Conservation (phyloP, 1,140 invertebrate species). For the Periplaneta americana region DNA sequence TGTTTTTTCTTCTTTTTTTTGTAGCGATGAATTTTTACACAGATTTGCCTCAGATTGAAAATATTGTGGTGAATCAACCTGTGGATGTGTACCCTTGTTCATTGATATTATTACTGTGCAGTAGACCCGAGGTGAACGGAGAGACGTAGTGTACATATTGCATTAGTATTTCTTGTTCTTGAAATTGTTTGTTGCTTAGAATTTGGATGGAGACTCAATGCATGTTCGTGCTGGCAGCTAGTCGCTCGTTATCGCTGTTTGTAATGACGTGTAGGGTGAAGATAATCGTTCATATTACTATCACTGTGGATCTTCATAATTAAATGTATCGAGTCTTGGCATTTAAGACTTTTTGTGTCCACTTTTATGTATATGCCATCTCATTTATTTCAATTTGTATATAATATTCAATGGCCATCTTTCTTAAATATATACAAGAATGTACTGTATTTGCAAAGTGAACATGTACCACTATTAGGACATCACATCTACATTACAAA, state of each 20-base stretch:
- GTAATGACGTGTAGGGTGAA: background rate
- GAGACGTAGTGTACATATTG: background rate
- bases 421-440: background rate
- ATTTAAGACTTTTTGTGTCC: background rate
- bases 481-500: background rate
- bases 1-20: background rate
- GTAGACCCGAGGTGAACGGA: background rate
- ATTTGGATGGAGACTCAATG: background rate
- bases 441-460: background rate
- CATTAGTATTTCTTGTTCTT: background rate
- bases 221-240: background rate
- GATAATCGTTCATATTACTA: background rate
- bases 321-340: background rate
- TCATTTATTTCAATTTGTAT: background rate
- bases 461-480: background rate
- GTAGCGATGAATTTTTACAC: background rate
- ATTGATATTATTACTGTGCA: background rate
- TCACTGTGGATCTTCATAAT: background rate
- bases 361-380: background rate
- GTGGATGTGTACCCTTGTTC: background rate
- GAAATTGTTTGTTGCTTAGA: background rate
- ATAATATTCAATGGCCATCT: background rate
- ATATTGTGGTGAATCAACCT: background rate
- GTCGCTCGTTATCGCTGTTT: background rate
- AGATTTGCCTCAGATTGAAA: background rate